A percentile compares a stretch with the other conserved stretches of the same genome.
These are phyloP conservation scores for Odontamblyopus lacepedii DNA, from an alignment of 2,797 vertebrate species.

Conservation along the genomic window DNA sequence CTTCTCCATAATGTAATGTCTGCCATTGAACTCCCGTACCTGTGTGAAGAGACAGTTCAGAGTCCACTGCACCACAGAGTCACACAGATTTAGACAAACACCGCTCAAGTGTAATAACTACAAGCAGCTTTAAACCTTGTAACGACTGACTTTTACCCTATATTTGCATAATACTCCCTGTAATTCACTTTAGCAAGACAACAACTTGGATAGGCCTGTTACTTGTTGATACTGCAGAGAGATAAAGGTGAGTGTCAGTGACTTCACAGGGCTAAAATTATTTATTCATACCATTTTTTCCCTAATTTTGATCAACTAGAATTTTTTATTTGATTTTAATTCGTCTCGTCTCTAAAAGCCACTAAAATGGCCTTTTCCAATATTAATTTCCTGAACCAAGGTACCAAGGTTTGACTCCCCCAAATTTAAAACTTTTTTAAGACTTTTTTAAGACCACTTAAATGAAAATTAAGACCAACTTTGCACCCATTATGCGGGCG, in stretches of 20 bases:
- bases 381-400: too few relatives aligned
- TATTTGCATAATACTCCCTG: not conserved
- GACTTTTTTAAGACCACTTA: too few relatives aligned
- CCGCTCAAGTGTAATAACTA: not conserved
- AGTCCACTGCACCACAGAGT: not conserved
- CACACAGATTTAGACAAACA: conserved; percentile 4
- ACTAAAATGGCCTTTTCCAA: too few relatives aligned
- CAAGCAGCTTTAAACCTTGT: not conserved
- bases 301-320: too few relatives aligned
- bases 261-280: too few relatives aligned
- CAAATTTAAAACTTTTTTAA: too few relatives aligned
- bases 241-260: not conserved
- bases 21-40: conserved; percentile 90
- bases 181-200: not conserved
- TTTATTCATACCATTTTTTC: too few relatives aligned
- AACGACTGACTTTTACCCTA: conserved; percentile 2
- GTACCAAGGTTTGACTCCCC: too few relatives aligned
- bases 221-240: not conserved
- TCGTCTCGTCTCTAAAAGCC: too few relatives aligned
- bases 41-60: conserved; percentile 55
- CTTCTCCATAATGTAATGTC: conserved; percentile 91
- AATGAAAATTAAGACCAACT: too few relatives aligned
- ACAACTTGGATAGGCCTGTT: not conserved
- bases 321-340: too few relatives aligned
- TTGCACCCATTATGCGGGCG: too few relatives aligned